A percentile compares a stretch with the other conserved stretches of the same genome.
phyloP scores from a whole-genome alignment of 2,797 vertebrate species.

The Anisognathus igniventris region DNA sequence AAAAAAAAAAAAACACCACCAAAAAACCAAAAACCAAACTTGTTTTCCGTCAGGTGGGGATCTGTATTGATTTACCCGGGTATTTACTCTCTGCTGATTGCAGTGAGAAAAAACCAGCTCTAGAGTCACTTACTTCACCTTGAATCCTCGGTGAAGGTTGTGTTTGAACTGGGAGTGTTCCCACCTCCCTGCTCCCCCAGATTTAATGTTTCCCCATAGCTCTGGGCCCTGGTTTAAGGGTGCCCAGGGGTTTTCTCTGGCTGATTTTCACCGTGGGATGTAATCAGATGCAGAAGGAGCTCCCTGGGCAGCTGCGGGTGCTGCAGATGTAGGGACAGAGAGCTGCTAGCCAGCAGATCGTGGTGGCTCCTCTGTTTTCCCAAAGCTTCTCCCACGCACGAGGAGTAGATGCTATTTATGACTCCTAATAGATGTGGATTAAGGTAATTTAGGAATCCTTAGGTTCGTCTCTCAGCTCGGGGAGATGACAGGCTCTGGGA shows the following conservation, averaged over 20 bases:
- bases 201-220: not conserved
- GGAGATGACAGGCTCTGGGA: conserved; percentile 63
- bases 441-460: conserved; percentile 74
- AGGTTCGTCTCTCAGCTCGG: conserved; percentile 48
- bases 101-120: not conserved
- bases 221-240: not conserved
- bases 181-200: not conserved
- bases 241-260: not conserved
- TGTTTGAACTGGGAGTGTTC: not conserved
- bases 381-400: not conserved
- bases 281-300: not conserved
- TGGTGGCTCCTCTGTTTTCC: not conserved
- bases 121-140: not conserved
- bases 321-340: not conserved
- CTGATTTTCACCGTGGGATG: not conserved
- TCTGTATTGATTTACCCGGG: not conserved
- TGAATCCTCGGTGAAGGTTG: not conserved
- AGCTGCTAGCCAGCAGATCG: not conserved
- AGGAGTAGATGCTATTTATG: conserved; percentile 43
- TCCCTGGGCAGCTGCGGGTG: not conserved
- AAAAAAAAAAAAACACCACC: not conserved
- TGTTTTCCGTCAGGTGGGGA: not conserved
- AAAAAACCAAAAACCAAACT: not conserved
- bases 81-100: conserved; percentile 37
- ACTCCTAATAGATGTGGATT: conserved; percentile 73